These are phyloP conservation scores for Peromyscus polionotus DNA, from an alignment of 2,113 vertebrate genomes.

Conservation along the genomic window DNA sequence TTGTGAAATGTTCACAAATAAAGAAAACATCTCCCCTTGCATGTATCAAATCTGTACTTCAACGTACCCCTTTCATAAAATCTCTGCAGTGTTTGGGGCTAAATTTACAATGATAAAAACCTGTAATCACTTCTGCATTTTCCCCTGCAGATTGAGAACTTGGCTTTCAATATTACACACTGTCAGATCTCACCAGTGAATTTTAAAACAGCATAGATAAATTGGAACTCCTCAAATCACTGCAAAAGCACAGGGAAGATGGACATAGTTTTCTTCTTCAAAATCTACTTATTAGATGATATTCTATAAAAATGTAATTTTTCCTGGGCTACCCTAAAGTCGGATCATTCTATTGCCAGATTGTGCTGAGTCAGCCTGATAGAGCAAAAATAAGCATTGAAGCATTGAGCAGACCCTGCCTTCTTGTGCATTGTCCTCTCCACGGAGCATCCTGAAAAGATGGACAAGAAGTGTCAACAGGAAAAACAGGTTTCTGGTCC, in stretches of 20 bases:
- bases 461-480: slow-evolving; percentile 86
- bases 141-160: slow-evolving; percentile 54
- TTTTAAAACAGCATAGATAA: slow-evolving; percentile 77
- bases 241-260: slow-evolving; percentile 53
- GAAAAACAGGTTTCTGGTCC: slow-evolving; percentile 87
- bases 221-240: slow-evolving; percentile 63
- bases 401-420: slow-evolving; percentile 82
- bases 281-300: slow-evolving; percentile 74
- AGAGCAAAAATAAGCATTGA: slow-evolving; percentile 81
- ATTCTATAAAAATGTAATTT: slow-evolving; percentile 77
- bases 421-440: slow-evolving; percentile 79
- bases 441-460: slow-evolving; percentile 85
- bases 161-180: slow-evolving; percentile 77
- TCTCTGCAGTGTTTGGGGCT: slow-evolving; percentile 78
- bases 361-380: slow-evolving; percentile 83
- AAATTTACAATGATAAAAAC: slow-evolving; percentile 73
- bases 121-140: slow-evolving; percentile 72
- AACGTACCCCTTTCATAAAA: not conserved
- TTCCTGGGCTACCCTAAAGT: slow-evolving; percentile 84
- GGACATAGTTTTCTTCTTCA: slow-evolving; percentile 71
- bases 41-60: slow-evolving; percentile 10
- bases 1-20: slow-evolving; percentile 60
- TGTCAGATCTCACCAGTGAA: slow-evolving; percentile 78
- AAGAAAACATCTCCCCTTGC: not conserved
- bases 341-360: slow-evolving; percentile 76